phyloP scores from a whole-genome alignment of 2,797 vertebrate species.

The Choloepus didactylus region DNA sequence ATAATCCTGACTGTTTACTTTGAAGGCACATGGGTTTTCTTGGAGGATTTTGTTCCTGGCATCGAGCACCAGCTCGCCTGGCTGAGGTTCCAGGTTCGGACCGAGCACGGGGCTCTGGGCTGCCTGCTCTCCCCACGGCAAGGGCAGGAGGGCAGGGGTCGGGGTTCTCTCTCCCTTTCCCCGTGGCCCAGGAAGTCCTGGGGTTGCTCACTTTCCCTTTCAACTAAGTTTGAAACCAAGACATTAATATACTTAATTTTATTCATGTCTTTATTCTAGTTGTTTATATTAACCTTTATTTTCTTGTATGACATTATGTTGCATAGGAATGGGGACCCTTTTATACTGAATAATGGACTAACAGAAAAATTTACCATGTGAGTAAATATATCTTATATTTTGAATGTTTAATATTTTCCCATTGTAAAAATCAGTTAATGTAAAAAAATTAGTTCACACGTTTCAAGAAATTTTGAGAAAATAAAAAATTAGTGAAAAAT shows the following conservation, averaged over 20 bases:
- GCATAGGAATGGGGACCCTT: not conserved
- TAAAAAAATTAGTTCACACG: not conserved
- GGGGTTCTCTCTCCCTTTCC: not conserved
- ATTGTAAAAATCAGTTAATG: constrained; percentile 8
- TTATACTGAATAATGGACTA: not conserved
- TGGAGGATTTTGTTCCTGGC: too few species aligned
- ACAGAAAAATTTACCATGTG: not conserved
- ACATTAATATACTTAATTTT: not conserved
- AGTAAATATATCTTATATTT: not conserved
- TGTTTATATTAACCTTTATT: constrained; percentile 16
- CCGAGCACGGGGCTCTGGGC: not conserved
- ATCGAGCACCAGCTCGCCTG: too few species aligned
- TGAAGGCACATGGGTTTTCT: not conserved
- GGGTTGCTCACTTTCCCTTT: not conserved
- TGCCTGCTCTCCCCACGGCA: not conserved
- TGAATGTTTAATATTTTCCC: constrained; percentile 38
- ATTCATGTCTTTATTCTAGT: not conserved
- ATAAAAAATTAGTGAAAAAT: not conserved
- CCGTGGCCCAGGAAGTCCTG: not conserved
- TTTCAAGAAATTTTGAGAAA: not conserved
- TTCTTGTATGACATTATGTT: not conserved
- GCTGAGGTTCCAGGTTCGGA: not conserved
- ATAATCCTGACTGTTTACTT: not conserved
- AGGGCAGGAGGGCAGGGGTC: not conserved
- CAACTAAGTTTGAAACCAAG: not conserved